These are phyloP conservation scores for Pyxicephalus adspersus DNA, from an alignment of 2,113 vertebrate species.

Conservation along the genomic window DNA sequence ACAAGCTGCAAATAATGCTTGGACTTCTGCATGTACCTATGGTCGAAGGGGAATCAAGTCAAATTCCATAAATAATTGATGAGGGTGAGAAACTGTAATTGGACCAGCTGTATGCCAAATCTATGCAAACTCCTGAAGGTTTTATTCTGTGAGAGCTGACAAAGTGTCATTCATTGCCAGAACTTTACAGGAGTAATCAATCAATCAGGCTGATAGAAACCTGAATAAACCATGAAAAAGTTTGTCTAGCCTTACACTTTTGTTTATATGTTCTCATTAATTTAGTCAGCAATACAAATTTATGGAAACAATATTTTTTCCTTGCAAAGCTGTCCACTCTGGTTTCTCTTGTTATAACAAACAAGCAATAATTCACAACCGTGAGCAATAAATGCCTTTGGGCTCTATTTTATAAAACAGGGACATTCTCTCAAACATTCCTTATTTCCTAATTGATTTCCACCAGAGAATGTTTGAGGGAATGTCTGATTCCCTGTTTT, in stretches of 20 bases:
- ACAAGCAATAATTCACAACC: too few relatives aligned
- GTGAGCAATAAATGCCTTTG: too few relatives aligned
- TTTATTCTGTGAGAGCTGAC: slow-evolving; percentile 25
- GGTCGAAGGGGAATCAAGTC: neutral
- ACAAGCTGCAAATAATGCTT: neutral
- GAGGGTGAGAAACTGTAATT: slow-evolving; percentile 27
- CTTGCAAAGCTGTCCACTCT: too few relatives aligned
- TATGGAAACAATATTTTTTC: too few relatives aligned
- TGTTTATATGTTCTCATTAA: too few relatives aligned
- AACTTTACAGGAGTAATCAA: neutral
- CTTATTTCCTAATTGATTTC: too few relatives aligned
- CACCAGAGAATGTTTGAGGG: too few relatives aligned
- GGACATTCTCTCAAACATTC: too few relatives aligned
- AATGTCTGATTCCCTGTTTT: too few relatives aligned
- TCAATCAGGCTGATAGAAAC: slow-evolving; percentile 12
- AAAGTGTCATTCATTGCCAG: slow-evolving; percentile 31
- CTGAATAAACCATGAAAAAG: slow-evolving; percentile 2
- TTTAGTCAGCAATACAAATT: too few relatives aligned
- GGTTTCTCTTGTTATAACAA: too few relatives aligned
- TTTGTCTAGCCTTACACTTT: slow-evolving; percentile 14
- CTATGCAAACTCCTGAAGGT: slow-evolving; percentile 33
- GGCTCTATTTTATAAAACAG: too few relatives aligned
- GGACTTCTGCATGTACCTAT: neutral
- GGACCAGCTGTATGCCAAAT: neutral
- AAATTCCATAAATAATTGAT: slow-evolving; percentile 32